phyloP scores from a whole-genome alignment of 2,888 invertebrate species.

The Zygogramma bicolorata region DNA sequence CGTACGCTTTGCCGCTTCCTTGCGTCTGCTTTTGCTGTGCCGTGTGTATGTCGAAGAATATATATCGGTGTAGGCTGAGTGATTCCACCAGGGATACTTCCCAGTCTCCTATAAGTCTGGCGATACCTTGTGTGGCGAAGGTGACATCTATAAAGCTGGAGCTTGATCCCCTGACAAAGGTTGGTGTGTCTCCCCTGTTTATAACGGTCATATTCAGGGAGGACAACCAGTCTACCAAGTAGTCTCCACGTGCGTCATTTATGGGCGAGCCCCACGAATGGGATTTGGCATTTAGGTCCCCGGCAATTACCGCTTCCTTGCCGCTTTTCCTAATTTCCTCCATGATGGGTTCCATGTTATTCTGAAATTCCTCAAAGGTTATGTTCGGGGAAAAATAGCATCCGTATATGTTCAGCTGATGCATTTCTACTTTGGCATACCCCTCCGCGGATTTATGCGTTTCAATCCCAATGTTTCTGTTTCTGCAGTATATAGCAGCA shows the following conservation, averaged over 20 bases:
- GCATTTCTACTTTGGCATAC: not conserved
- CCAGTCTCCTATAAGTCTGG: not conserved
- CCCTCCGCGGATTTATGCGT: not conserved
- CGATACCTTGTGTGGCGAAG: not conserved
- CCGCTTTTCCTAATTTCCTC: not conserved
- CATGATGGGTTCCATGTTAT: not conserved
- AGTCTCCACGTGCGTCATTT: not conserved
- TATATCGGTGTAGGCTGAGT: conserved; percentile 12
- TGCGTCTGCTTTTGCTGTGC: not conserved
- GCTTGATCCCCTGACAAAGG: conserved; percentile 1
- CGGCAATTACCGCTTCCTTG: not conserved
- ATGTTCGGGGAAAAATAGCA: not conserved
- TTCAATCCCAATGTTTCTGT: not conserved
- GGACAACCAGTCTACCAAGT: not conserved
- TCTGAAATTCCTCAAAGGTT: not conserved
- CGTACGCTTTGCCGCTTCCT: not conserved
- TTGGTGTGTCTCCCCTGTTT: conserved; percentile 1
- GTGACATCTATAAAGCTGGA: conserved; percentile 6
- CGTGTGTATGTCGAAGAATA: not conserved
- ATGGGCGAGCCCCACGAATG: not conserved
- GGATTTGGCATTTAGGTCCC: not conserved
- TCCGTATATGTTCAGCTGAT: not conserved
- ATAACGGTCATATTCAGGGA: not conserved
- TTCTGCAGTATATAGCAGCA: not conserved
- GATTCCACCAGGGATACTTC: not conserved